Percentiles rank a stretch among this genome's conserved stretches.
phyloP scores from a whole-genome alignment of 2,797 vertebrate species.

The Helarctos malayanus region DNA sequence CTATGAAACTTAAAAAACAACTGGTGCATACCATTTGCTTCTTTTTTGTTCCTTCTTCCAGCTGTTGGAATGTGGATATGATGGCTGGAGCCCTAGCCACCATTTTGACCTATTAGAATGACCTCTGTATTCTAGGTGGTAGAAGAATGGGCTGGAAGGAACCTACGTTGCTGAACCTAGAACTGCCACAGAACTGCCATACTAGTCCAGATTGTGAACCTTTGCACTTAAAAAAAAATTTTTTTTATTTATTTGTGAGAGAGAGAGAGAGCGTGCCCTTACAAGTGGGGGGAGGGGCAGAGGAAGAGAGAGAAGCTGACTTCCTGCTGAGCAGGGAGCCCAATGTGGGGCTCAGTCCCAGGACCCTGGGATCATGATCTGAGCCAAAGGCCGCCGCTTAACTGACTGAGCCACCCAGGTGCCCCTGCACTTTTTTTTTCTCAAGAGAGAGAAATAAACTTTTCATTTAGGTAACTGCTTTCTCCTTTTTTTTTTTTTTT shows the following conservation, averaged over 20 bases:
- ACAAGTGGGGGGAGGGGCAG: background rate
- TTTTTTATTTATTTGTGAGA: background rate
- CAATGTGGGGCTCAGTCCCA: background rate
- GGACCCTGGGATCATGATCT: background rate
- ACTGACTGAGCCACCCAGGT: background rate
- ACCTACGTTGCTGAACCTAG: background rate
- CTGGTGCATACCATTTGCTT: background rate
- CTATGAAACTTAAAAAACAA: background rate
- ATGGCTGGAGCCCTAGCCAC: background rate
- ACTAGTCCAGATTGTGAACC: background rate
- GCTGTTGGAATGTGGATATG: background rate
- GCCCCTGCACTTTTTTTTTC: background rate
- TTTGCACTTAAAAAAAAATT: background rate
- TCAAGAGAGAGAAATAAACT: constrained; percentile 14
- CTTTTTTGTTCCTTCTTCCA: background rate
- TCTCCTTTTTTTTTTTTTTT: background rate
- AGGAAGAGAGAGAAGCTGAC: background rate
- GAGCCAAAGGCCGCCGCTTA: background rate
- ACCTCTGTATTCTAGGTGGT: background rate
- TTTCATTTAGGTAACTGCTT: background rate
- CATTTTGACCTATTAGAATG: background rate
- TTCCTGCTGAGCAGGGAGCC: background rate
- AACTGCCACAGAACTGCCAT: background rate
- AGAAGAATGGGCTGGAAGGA: background rate
- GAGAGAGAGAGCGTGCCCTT: background rate